Percentiles rank a stretch among this genome's conserved stretches.
Evolutionary conservation across 2,797 vertebrate species (phyloP).

Genomic region (Tenualosa ilisha): DNA sequence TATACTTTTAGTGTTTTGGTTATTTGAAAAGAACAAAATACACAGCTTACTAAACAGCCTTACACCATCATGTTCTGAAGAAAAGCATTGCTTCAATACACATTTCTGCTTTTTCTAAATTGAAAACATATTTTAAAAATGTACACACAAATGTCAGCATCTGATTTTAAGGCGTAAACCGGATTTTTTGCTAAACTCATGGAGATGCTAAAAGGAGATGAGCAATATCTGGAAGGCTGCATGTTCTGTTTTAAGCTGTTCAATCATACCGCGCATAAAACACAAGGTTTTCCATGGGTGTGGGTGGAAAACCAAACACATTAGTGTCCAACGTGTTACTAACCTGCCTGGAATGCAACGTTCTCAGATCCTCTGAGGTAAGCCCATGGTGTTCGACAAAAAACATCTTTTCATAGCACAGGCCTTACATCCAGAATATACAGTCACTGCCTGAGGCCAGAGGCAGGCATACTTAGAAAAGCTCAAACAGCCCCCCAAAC

Average conservation of each 20-base stretch:
- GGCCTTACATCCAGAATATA: neutral
- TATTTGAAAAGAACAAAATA: neutral
- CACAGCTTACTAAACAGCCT: neutral
- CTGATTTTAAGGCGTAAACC: neutral
- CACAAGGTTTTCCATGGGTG: constrained; percentile 4
- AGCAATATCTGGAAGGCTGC: neutral
- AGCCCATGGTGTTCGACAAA: neutral
- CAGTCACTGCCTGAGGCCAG: constrained; percentile 25
- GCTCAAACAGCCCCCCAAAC: constrained; percentile 45
- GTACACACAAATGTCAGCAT: neutral
- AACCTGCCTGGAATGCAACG: constrained; percentile 3
- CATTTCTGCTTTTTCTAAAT: neutral
- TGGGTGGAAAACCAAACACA: constrained; percentile 17
- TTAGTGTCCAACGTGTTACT: neutral
- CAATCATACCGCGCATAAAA: neutral
- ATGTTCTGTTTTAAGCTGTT: neutral
- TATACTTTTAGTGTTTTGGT: neutral
- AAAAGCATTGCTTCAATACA: neutral
- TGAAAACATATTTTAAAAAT: neutral
- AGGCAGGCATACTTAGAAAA: constrained; percentile 35
- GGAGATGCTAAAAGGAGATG: neutral
- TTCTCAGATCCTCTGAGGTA: constrained; percentile 11
- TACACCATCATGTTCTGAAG: neutral
- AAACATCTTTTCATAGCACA: constrained; percentile 11
- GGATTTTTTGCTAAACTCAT: neutral